Conservation (phyloP, 2,797 vertebrate genomes). For the Platyrinchus mystaceus region DNA sequence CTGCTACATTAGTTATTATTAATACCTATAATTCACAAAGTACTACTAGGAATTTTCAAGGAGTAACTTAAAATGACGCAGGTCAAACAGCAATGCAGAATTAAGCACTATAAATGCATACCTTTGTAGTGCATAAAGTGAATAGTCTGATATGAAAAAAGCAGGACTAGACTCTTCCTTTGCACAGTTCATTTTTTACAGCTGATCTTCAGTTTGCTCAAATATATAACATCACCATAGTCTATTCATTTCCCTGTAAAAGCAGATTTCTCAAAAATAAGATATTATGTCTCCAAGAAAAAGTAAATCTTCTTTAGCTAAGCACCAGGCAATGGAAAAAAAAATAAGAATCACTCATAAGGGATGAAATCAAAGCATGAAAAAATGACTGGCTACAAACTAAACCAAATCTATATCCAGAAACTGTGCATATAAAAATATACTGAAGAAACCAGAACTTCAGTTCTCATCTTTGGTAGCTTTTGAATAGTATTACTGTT, state of each 20-base stretch:
- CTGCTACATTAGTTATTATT: not conserved
- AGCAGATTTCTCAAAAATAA: conserved; percentile 12
- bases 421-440: not conserved
- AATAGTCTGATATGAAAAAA: not conserved
- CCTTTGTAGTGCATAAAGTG: not conserved
- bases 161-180: not conserved
- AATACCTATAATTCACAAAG: not conserved
- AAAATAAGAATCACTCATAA: not conserved
- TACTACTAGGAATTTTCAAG: not conserved
- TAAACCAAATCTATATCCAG: not conserved
- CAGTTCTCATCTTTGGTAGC: not conserved
- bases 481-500: not conserved
- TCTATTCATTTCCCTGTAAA: not conserved
- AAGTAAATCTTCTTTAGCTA: conserved; percentile 35
- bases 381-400: not conserved
- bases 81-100: not conserved
- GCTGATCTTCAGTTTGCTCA: not conserved
- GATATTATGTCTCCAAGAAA: not conserved
- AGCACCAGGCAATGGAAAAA: not conserved
- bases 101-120: not conserved
- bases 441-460: not conserved
- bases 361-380: not conserved
- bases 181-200: not conserved
- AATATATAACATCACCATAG: not conserved
- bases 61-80: not conserved